phyloP scores from a whole-genome alignment of 2,797 vertebrate genomes.

The Fistularia commersonii region DNA sequence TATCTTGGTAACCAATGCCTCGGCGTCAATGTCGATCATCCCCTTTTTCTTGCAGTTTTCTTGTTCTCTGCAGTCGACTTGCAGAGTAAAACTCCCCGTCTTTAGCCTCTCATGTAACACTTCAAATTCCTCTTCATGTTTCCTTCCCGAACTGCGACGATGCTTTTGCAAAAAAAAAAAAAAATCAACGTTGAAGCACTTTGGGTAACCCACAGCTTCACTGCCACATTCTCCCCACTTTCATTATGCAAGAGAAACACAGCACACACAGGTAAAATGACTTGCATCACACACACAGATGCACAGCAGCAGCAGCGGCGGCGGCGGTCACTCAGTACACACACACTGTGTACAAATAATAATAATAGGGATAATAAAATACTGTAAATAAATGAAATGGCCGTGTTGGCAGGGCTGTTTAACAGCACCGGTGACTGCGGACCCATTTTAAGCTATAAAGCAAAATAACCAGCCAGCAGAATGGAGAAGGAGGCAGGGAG shows the following conservation, averaged over 20 bases:
- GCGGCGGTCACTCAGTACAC: constrained; percentile 8
- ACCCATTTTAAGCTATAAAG: constrained; percentile 41
- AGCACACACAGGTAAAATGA: constrained; percentile 17
- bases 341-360: too few species aligned
- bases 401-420: constrained; percentile 35
- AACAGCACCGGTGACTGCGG: constrained; percentile 37
- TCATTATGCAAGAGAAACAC: constrained; percentile 22
- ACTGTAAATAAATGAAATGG: constrained; percentile 33
- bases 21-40: too few species aligned
- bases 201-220: constrained; percentile 1
- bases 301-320: not conserved
- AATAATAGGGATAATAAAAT: not conserved
- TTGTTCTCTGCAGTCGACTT: too few species aligned
- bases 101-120: too few species aligned
- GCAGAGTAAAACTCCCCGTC: too few species aligned
- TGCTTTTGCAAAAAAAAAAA: too few species aligned
- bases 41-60: too few species aligned
- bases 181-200: too few species aligned
- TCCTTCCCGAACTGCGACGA: too few species aligned
- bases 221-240: constrained; percentile 10
- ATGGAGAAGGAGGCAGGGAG: constrained; percentile 5
- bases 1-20: too few species aligned
- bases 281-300: constrained; percentile 27
- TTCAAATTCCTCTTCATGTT: too few species aligned
- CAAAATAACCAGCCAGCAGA: constrained; percentile 30